These are phyloP conservation scores for Nemapogon koenigi DNA, from an alignment of 2,888 invertebrate species.

Conservation along the genomic window DNA sequence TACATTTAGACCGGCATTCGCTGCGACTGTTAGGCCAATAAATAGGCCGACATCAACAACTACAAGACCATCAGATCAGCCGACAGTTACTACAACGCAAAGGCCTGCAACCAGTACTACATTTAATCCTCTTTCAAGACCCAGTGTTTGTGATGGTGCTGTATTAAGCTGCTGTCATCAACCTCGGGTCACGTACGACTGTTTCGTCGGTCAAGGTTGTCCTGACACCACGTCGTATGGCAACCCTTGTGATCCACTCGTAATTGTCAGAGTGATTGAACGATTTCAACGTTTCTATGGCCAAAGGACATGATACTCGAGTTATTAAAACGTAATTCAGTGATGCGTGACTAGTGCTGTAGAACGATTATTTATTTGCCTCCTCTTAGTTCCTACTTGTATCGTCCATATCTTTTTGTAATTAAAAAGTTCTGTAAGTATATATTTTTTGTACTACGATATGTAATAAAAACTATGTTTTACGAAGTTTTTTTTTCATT, in stretches of 20 bases:
- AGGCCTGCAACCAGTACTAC: slow-evolving; percentile 39
- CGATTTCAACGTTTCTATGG: slow-evolving; percentile 34
- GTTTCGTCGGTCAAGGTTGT: slow-evolving; percentile 38
- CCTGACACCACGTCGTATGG: slow-evolving; percentile 47
- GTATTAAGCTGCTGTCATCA: slow-evolving; percentile 41
- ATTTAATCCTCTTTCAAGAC: slow-evolving; percentile 26
- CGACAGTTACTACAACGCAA: too few species aligned
- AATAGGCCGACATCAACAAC: background rate
- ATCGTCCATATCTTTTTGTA: too few species aligned
- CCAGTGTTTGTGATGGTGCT: slow-evolving; percentile 36
- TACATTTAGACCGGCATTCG: background rate
- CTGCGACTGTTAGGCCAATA: background rate
- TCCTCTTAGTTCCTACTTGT: too few species aligned
- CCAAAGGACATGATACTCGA: slow-evolving; percentile 19
- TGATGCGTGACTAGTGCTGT: too few species aligned
- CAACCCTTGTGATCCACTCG: slow-evolving; percentile 32
- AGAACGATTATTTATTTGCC: too few species aligned
- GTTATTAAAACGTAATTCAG: too few species aligned
- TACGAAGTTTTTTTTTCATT: too few species aligned
- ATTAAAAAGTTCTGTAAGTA: too few species aligned
- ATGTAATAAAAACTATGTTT: too few species aligned
- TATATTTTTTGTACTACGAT: too few species aligned
- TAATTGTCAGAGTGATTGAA: slow-evolving; percentile 30
- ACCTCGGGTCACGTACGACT: slow-evolving; percentile 29
- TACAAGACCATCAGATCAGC: background rate